phyloP scores from a whole-genome alignment of 2,113 vertebrate genomes.

The Caretta caretta region DNA sequence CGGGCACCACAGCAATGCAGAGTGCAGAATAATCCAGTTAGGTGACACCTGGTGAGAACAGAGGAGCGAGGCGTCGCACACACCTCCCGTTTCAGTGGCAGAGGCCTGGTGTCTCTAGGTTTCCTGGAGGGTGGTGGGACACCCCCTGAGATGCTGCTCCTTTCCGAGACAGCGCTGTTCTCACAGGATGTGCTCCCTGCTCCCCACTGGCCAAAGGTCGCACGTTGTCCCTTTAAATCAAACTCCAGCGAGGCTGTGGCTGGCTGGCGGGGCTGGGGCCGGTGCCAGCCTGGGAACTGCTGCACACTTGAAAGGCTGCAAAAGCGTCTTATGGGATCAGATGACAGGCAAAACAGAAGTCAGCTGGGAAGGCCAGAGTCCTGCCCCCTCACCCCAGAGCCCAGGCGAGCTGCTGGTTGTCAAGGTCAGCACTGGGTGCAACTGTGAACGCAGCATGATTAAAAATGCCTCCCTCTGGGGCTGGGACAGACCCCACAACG shows the following conservation, averaged over 20 bases:
- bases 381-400: not conserved
- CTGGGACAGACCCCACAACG: not conserved
- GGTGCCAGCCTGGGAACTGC: constrained; percentile 26
- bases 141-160: not conserved
- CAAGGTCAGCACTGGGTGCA: no score
- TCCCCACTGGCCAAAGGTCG: not conserved
- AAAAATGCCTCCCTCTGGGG: no score
- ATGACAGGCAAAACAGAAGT: constrained; percentile 56
- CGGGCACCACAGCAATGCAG: not conserved
- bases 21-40: not conserved
- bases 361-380: constrained; percentile 16
- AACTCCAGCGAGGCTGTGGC: not conserved
- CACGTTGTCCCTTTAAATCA: not conserved
- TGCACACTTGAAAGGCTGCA: not conserved
- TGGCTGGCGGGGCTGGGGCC: constrained; percentile 48
- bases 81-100: not conserved
- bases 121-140: not conserved
- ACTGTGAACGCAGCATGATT: not conserved
- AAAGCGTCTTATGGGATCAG: constrained; percentile 62
- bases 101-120: not conserved
- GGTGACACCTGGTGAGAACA: not conserved
- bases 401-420: not conserved
- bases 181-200: not conserved
- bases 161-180: not conserved
- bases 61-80: not conserved